Percentiles rank a stretch among this genome's conserved stretches.
Evolutionary conservation across 2,113 vertebrate genomes (phyloP).

Genomic region (Platichthys stellatus): DNA sequence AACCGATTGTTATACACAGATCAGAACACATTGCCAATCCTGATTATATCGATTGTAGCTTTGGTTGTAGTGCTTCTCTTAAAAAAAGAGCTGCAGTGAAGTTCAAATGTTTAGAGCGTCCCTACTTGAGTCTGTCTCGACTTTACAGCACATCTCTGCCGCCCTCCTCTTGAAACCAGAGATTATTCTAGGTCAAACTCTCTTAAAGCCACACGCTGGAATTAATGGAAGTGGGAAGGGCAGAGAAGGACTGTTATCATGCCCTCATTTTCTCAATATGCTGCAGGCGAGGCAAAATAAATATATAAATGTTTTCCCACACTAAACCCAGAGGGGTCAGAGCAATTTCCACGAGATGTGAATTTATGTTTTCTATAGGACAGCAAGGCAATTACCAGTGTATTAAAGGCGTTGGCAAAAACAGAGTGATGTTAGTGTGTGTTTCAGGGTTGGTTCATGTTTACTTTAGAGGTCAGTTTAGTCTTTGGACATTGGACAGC

Average conservation of each 20-base stretch:
- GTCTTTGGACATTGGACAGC: slow-evolving; percentile 17
- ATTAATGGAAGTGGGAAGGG: slow-evolving; percentile 66
- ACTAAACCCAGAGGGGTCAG: slow-evolving; percentile 29
- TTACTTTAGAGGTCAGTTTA: slow-evolving; percentile 31
- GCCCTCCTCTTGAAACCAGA: slow-evolving; percentile 65
- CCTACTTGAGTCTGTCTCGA: slow-evolving; percentile 47
- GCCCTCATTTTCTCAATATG: slow-evolving; percentile 51
- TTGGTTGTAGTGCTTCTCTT: background rate
- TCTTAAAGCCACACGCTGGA: slow-evolving; percentile 71
- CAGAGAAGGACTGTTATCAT: slow-evolving; percentile 50
- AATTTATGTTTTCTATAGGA: slow-evolving; percentile 28
- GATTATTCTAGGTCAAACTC: slow-evolving; percentile 75
- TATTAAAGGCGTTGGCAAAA: background rate
- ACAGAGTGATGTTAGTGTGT: slow-evolving; percentile 15
- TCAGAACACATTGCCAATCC: background rate
- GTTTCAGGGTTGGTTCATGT: slow-evolving; percentile 15
- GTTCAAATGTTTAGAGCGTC: slow-evolving; percentile 37
- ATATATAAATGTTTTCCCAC: slow-evolving; percentile 24
- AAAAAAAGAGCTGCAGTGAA: slow-evolving; percentile 7
- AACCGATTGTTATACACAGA: background rate
- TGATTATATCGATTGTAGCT: background rate
- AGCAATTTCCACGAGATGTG: slow-evolving; percentile 33
- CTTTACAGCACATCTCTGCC: slow-evolving; percentile 51
- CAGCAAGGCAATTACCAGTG: slow-evolving; percentile 32
- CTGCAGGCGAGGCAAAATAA: slow-evolving; percentile 22